phyloP scores from a whole-genome alignment of 2,888 invertebrate genomes.

The Ephialtes manifestator region DNA sequence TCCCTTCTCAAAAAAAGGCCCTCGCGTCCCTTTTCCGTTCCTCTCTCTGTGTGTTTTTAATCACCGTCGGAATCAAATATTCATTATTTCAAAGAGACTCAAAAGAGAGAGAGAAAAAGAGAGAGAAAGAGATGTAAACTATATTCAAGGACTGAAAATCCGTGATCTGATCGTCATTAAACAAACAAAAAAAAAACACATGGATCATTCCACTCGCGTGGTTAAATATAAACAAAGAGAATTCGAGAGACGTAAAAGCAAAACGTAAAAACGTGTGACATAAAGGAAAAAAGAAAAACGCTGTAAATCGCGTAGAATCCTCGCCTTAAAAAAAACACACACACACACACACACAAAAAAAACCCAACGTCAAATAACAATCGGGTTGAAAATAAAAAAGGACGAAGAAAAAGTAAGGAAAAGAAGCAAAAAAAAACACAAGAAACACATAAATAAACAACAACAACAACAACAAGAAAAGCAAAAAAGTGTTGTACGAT shows the following conservation, averaged over 20 bases:
- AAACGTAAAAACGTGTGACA: constrained; percentile 6
- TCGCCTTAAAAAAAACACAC: neutral
- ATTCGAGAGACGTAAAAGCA: constrained; percentile 21
- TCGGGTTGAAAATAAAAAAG: neutral
- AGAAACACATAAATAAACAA: constrained; percentile 47
- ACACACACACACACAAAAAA: too few species aligned
- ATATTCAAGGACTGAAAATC: constrained; percentile 26
- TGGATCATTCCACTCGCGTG: constrained; percentile 14
- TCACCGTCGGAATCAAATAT: constrained; percentile 17
- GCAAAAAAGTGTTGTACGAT: constrained; percentile 73
- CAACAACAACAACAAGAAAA: constrained; percentile 38
- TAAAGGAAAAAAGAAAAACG: constrained; percentile 8
- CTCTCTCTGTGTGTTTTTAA: constrained; percentile 8
- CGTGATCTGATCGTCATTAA: constrained; percentile 19
- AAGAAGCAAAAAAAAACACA: constrained; percentile 10
- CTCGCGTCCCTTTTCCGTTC: constrained; percentile 30
- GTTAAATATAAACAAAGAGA: constrained; percentile 30
- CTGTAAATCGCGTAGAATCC: neutral
- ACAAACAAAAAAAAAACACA: constrained; percentile 1
- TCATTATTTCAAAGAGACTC: neutral
- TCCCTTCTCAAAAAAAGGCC: constrained; percentile 46
- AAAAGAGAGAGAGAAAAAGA: constrained; percentile 3
- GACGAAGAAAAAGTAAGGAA: neutral
- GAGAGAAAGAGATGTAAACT: neutral
- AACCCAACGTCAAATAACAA: neutral